Evolutionary conservation across 2,888 invertebrate species (phyloP), one percentile per base, ranked within the genome.

Genomic region (Mechanitis messenoides): DNA sequence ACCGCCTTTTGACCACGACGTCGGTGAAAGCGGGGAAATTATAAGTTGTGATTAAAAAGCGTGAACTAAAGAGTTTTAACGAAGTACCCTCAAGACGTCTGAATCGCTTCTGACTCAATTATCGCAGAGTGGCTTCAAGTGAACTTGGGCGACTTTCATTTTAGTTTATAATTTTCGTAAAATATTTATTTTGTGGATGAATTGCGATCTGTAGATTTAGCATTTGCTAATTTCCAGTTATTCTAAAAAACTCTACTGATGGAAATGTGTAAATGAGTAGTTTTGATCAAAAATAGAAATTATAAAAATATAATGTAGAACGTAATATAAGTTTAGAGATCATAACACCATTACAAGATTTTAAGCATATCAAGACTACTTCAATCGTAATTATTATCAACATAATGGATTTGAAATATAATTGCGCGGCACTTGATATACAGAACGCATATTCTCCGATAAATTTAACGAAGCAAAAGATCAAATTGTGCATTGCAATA

Each of bases 11-110:
- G 53, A 61, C 59, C 46, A 56, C 45, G 56, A 58, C 60, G 57
- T 33, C 35, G 47, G 58, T 46, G 54, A 61, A 63, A 55, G 61
- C 65, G 45, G 58, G 42, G 61, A 61, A 63, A 66, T 65, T 59
- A 61, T 58, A 62, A 59, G 38, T 59, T 31, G 56, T 62, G 58
- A 46, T 61, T 50, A 66, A 64, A 64, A 66, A 55, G 66, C 64
- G 66, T 64, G 60, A 66, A 66, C 64, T 59, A 66, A 61, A 64
- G 62, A 66, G 66, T 60, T 64, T 66, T 64, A 63, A 64, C 66
- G 66, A 62, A 64, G 66, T 58, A 60, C 66, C 45, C 60, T 66
- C 60, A 60, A 66, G 64, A 60, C 60, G 66, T 62, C 61, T 60
- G 56, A 60, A 66, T 66, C 54, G 60, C 66, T 58, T 62, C 62